phyloP scores from a whole-genome alignment of 2,888 invertebrate species.

The Luffia ferchaultella region DNA sequence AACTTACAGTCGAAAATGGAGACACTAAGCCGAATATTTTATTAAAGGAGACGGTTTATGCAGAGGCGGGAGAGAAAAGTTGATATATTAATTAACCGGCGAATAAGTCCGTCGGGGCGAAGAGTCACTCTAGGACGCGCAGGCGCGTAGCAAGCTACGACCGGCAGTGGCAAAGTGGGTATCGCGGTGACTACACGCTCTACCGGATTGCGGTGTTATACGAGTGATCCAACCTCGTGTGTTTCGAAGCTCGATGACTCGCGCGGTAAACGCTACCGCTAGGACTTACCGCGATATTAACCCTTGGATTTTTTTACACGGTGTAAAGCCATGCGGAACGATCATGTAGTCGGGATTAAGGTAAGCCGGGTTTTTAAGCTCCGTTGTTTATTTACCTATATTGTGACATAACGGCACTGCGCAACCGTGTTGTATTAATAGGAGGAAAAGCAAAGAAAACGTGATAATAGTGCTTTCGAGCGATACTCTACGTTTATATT shows the following conservation, averaged over 20 bases:
- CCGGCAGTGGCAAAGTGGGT: slow-evolving; percentile 49
- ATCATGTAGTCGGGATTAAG: slow-evolving; percentile 1
- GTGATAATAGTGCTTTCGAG: too few relatives aligned
- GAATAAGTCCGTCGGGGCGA: slow-evolving; percentile 56
- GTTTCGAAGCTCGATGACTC: too few relatives aligned
- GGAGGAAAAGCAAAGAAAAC: neutral
- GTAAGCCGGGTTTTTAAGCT: neutral
- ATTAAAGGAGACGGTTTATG: slow-evolving; percentile 53
- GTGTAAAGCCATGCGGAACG: slow-evolving; percentile 7
- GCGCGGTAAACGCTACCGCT: too few relatives aligned
- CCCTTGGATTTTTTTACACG: neutral
- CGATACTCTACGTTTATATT: too few relatives aligned
- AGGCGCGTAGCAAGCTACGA: slow-evolving; percentile 51
- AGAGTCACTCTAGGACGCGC: slow-evolving; percentile 56
- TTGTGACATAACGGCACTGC: slow-evolving; percentile 8
- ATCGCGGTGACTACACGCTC: slow-evolving; percentile 15
- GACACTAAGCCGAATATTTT: slow-evolving; percentile 29
- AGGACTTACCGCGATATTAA: too few relatives aligned
- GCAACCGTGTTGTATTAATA: slow-evolving; percentile 2
- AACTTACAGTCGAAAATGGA: neutral
- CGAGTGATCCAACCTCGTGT: neutral
- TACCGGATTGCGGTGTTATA: slow-evolving; percentile 14
- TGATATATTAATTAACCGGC: slow-evolving; percentile 64
- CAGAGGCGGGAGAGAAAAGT: slow-evolving; percentile 47
- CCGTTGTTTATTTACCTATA: slow-evolving; percentile 10